Conservation (phyloP, 2,113 vertebrate species). For the Tachuris rubrigastra region DNA sequence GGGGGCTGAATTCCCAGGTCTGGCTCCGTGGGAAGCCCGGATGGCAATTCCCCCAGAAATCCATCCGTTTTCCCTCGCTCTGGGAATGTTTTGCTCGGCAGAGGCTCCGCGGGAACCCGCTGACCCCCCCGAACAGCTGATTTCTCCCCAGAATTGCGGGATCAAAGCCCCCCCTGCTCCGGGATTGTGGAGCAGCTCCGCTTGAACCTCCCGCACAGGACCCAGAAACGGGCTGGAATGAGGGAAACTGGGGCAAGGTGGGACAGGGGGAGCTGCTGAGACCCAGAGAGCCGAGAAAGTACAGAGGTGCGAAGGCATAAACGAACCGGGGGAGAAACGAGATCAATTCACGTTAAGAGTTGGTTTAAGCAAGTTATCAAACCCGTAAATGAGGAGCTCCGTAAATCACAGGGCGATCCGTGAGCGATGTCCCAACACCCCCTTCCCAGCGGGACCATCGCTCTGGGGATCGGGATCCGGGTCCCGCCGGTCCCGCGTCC, state of each 20-base stretch:
- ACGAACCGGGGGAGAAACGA: fast-evolving
- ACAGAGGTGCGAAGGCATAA: fast-evolving
- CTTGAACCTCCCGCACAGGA: not conserved
- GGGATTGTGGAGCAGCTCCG: not conserved
- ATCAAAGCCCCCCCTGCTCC: not conserved
- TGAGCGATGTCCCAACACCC: no score
- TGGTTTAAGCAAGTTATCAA: no score
- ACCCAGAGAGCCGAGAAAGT: not conserved
- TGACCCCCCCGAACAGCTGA: fast-evolving
- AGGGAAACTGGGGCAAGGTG: not conserved
- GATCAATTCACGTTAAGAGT: fast-evolving
- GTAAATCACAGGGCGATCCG: no score
- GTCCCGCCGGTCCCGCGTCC: no score
- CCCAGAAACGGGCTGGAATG: not conserved
- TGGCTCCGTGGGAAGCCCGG: not conserved
- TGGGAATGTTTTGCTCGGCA: not conserved
- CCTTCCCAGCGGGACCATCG: no score
- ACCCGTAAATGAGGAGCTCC: not conserved
- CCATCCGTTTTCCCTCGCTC: fast-evolving
- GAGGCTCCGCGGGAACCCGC: not conserved
- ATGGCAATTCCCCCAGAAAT: not conserved
- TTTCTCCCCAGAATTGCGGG: fast-evolving
- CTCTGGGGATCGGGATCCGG: no score
- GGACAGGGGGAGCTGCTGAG: not conserved
- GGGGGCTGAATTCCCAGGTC: fast-evolving